Evolutionary conservation across 2,113 vertebrate genomes (phyloP).

Genomic region (Chlorodrepanis virens): DNA sequence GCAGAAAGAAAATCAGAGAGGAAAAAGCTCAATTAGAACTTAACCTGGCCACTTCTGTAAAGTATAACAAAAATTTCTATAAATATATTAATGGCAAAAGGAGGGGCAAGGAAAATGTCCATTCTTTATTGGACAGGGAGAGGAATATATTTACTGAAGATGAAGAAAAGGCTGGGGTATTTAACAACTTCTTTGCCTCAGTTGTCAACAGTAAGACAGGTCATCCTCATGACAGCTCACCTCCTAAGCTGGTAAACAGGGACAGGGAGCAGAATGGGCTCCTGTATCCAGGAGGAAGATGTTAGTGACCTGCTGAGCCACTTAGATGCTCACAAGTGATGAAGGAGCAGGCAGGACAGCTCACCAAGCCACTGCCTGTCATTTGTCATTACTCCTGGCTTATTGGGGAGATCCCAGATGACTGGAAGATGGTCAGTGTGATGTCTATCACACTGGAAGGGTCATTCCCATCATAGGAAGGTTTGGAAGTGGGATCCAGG

Average conservation of each 20-base stretch:
- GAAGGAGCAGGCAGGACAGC: neutral
- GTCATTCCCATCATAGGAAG: neutral
- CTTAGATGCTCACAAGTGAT: neutral
- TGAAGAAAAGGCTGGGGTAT: neutral
- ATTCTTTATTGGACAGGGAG: neutral
- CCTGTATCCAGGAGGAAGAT: neutral
- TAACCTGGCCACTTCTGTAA: neutral
- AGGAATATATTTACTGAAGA: neutral
- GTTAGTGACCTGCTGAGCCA: neutral
- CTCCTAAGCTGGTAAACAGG: neutral
- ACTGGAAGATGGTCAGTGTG: neutral
- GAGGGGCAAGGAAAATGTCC: neutral
- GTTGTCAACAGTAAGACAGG: neutral
- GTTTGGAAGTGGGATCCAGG: fast-evolving
- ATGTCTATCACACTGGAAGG: neutral
- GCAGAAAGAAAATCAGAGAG: neutral
- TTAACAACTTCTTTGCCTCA: neutral
- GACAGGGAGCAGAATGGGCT: neutral
- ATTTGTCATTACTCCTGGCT: neutral
- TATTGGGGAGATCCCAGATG: neutral
- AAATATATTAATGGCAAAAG: neutral
- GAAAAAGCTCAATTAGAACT: neutral
- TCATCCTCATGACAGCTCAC: neutral
- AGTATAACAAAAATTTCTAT: neutral
- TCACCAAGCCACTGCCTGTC: neutral